phyloP scores from a whole-genome alignment of 2,113 vertebrate species.

The Nerophis lumbriciformis region DNA sequence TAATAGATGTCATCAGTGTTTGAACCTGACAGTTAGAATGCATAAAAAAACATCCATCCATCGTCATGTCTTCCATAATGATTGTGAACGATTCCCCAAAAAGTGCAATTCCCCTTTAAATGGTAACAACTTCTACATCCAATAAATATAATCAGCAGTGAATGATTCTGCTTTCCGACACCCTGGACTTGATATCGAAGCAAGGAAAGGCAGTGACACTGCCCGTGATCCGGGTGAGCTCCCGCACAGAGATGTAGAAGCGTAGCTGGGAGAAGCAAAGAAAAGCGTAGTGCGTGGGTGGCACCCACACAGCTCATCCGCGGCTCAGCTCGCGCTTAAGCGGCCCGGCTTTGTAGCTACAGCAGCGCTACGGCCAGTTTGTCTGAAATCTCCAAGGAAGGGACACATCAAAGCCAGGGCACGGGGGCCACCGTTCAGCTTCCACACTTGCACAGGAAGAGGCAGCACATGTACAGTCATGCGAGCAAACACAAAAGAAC shows the following conservation, averaged over 20 bases:
- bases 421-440: conserved; percentile 47
- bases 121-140: background rate
- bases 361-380: conserved; percentile 44
- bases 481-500: conserved; percentile 30
- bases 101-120: background rate
- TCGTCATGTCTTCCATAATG: no score
- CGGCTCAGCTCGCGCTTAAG: conserved; percentile 36
- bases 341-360: conserved; percentile 29
- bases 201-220: conserved; percentile 9
- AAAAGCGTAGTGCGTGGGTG: conserved; percentile 55
- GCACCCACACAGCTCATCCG: conserved; percentile 48
- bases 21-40: background rate
- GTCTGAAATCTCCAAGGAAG: conserved; percentile 60
- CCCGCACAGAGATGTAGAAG: conserved; percentile 43
- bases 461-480: conserved; percentile 41
- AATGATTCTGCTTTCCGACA: background rate
- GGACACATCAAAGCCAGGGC: conserved; percentile 70
- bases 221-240: conserved; percentile 28
- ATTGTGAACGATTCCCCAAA: no score
- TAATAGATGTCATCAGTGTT: background rate
- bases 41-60: no score
- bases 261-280: conserved; percentile 42
- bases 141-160: background rate
- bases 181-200: conserved; percentile 2
- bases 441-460: conserved; percentile 37